Evolutionary conservation across 2,797 vertebrate genomes (phyloP), one percentile per base, ranked within the genome.

Genomic region (Muscicapa striata): DNA sequence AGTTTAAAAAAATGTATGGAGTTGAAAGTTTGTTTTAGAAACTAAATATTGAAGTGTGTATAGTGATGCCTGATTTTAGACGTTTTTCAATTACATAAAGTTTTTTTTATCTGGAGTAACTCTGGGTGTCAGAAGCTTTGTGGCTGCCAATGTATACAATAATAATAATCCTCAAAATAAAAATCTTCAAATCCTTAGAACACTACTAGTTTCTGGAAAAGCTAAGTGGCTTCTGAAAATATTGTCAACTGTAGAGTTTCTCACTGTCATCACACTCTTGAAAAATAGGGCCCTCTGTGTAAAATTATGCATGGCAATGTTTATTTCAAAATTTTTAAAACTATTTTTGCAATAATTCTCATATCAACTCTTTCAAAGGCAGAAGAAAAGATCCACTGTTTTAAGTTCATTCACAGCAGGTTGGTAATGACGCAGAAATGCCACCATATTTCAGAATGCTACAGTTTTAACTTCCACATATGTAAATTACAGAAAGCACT

Each of bases 371-470:
- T 64, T 86, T 51, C 54, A 81, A 49, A 80, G 20, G 34, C 38
- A 84, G 57, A 18, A 46, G 69, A 62, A 79, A 59, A 13, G 38
- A 54, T 14, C 18, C 23, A 32, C 3, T 41, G 41, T 12, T 84
- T 89, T 24, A 38, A 29, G 8, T 11, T 74, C 74, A 62, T 73
- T 85, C 74, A 63, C 18, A 69, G 49, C 40, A 75, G 27, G 36
- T 38, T 77, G 51, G 30, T 73, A 59, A 86, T 51, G 84, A 93
- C 0, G 57, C 94, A 97, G 82, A 97, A 97, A 96, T 81, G 87
- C 95, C 94, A 97, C 96, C 95, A 94, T 93, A 92, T 91, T 96
- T 91, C 64, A 72, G 54, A 83, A 51, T 46, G 34, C 11, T 46
- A 38, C 8, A 21, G 18, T 69, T 84, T 58, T 24, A 87, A 51